Evolutionary conservation across 2,113 vertebrate genomes (phyloP).

Genomic region (Cyprinodon tularosa): DNA sequence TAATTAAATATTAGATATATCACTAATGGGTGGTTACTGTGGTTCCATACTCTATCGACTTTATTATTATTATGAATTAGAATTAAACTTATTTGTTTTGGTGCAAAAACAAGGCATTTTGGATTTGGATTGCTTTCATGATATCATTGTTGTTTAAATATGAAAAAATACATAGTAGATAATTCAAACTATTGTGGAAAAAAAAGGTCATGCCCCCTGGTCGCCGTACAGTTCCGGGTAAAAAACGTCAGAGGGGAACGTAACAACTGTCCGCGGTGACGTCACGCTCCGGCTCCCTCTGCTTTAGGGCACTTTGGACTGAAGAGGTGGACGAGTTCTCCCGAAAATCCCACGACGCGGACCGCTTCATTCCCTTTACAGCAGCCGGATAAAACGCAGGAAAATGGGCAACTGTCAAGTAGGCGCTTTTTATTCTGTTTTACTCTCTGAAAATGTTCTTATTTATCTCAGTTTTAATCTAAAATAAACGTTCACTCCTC

Average conservation of each 20-base stretch:
- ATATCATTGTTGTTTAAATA: no score
- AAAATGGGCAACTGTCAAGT: slow-evolving; percentile 83
- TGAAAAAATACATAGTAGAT: no score
- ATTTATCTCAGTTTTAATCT: neutral
- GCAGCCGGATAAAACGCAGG: neutral
- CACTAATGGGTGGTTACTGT: no score
- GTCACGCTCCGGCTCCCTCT: slow-evolving; percentile 36
- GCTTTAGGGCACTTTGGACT: slow-evolving; percentile 15
- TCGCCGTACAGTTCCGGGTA: neutral
- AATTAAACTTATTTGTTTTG: no score
- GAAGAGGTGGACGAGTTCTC: neutral
- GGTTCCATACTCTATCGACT: no score
- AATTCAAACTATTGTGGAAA: no score
- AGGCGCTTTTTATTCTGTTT: slow-evolving; percentile 7
- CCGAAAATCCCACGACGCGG: neutral
- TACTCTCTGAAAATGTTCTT: neutral
- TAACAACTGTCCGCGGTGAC: slow-evolving; percentile 52
- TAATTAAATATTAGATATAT: no score
- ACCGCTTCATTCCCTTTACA: neutral
- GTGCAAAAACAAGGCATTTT: no score
- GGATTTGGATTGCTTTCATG: no score
- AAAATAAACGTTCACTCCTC: neutral
- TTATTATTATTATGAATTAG: no score
- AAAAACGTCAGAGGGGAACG: neutral
- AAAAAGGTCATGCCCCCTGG: neutral